phyloP scores from a whole-genome alignment of 2,797 vertebrate species.

The Enoplosus armatus region DNA sequence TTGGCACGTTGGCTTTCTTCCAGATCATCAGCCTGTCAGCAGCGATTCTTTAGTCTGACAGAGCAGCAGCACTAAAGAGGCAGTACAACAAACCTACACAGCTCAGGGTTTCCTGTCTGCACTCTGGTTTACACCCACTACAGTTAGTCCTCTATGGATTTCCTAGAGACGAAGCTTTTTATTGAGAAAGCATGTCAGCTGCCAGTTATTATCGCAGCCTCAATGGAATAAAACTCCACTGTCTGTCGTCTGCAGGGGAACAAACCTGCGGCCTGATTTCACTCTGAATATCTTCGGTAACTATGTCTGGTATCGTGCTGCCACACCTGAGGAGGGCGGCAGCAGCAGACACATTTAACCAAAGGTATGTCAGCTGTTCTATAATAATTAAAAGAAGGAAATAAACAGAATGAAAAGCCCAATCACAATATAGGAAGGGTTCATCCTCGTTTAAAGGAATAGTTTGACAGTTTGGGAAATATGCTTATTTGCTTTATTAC shows the following conservation, averaged over 20 bases:
- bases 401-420: not conserved
- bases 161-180: not conserved
- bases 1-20: constrained; percentile 62
- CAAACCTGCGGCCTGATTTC: constrained; percentile 36
- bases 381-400: not conserved
- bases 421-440: not conserved
- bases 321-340: constrained; percentile 16
- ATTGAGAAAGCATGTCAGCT: constrained; percentile 14
- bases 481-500: not conserved
- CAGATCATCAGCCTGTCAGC: constrained; percentile 68
- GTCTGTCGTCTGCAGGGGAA: constrained; percentile 14
- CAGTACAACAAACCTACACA: constrained; percentile 32
- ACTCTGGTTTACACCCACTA: constrained; percentile 18
- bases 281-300: constrained; percentile 26
- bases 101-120: constrained; percentile 45
- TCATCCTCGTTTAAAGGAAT: not conserved
- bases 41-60: constrained; percentile 56
- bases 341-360: constrained; percentile 22
- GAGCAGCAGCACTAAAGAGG: constrained; percentile 43
- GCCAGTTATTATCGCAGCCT: constrained; percentile 9
- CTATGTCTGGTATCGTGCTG: constrained; percentile 20
- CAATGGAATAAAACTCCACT: not conserved
- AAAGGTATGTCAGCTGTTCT: constrained; percentile 10
- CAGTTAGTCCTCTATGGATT: constrained; percentile 3
- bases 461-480: not conserved